phyloP scores from a whole-genome alignment of 2,888 invertebrate species.

The Sphinx pinastri region DNA sequence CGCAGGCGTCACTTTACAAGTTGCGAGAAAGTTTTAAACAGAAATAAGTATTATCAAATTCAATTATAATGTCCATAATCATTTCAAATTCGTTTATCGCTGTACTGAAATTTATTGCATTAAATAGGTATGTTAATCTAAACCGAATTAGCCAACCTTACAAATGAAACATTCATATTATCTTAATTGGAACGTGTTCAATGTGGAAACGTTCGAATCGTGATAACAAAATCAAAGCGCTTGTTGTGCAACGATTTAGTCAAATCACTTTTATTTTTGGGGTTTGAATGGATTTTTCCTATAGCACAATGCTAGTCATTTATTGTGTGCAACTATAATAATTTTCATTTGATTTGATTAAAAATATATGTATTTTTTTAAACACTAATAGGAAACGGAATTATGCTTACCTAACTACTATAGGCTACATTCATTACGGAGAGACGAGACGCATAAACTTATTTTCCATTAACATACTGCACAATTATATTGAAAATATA shows the following conservation, averaged over 20 bases:
- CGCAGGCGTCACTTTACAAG: too few species aligned
- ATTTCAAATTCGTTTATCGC: neutral
- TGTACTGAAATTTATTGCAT: neutral
- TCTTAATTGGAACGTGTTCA: constrained; percentile 17
- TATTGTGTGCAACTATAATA: neutral
- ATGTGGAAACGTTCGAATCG: constrained; percentile 15
- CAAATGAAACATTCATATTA: constrained; percentile 5
- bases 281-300: neutral
- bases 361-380: too few species aligned
- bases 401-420: too few species aligned
- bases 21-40: too few species aligned
- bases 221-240: constrained; percentile 7
- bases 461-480: too few species aligned
- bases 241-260: constrained; percentile 9
- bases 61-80: too few species aligned
- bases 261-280: constrained; percentile 10
- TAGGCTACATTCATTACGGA: too few species aligned
- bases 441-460: too few species aligned
- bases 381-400: too few species aligned
- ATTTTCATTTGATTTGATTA: too few species aligned
- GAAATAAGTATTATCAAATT: too few species aligned
- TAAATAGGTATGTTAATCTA: neutral
- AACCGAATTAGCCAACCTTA: constrained; percentile 7
- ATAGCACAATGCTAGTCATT: neutral
- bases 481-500: too few species aligned